Percentiles rank a stretch among this genome's conserved stretches.
These are phyloP conservation scores for Aphidius ervi DNA, from an alignment of 1,140 invertebrate genomes.

Conservation along the genomic window DNA sequence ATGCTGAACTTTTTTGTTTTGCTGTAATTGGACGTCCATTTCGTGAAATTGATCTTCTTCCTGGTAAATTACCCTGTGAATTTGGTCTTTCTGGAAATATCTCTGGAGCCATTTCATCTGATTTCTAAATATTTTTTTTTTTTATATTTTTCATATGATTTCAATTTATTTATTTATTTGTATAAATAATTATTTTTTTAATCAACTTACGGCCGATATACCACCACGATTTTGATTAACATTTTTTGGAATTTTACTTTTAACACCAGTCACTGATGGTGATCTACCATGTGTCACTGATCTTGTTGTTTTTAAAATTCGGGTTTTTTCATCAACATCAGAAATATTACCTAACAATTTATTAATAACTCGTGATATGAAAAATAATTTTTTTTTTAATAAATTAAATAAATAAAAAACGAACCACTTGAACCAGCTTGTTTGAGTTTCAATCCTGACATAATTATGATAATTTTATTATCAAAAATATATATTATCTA, in stretches of 20 bases:
- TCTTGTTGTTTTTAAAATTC: not conserved
- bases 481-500: too few species aligned
- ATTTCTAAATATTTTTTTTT: too few species aligned
- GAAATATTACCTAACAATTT: too few species aligned
- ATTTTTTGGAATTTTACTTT: constrained; percentile 14
- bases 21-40: not conserved
- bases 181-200: too few species aligned
- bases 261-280: not conserved
- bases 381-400: too few species aligned
- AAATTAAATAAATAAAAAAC: too few species aligned
- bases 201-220: not conserved
- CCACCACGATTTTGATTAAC: constrained; percentile 11
- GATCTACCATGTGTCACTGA: not conserved
- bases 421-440: too few species aligned
- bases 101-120: not conserved
- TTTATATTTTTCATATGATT: too few species aligned
- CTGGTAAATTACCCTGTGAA: constrained; percentile 4
- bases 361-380: too few species aligned
- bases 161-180: too few species aligned
- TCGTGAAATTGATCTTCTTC: not conserved
- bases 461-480: too few species aligned
- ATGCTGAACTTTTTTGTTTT: not conserved
- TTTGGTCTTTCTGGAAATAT: constrained; percentile 12
- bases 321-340: constrained; percentile 6
- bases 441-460: too few species aligned